Base-by-base conservation (phyloP, 2,888 invertebrate genomes). In the Aleiodes leptofemur region DNA sequence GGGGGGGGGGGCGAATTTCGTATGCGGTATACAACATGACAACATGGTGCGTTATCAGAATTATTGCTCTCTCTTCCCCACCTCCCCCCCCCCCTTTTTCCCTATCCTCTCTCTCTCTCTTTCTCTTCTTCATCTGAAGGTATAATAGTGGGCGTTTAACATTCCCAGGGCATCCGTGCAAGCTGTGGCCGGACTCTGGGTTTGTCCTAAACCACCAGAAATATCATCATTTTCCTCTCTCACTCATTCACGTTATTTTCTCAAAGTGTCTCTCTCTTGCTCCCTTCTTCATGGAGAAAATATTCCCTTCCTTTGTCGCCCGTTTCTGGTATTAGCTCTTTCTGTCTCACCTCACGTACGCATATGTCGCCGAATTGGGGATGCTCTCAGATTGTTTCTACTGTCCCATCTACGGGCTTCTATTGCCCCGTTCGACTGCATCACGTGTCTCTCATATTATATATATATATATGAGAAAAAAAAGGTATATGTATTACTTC, bases 41-140 rank as follows among this genome's bases (percentile, higher is more conserved):
- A 88, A 88, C 88, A 88, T 88, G 88, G 87, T 88, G 88, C 84
- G 88, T 88, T 88, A 88, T 88, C 88, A 87, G 85, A 88, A 88
- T 88, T 88, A 87, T 88, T 87, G 86, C 87, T 23, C 7, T 4
- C 57, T 57, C 38, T 16, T 38, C 23, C 23, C 23, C 23, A n/a
- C 23, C 23, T 1, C 23, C 23, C 23, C 2, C 23, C 23, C 23
- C 23, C 80, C 74, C 76, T 66, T 78, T 78, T 77, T 78, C 78
- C 76, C 77, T 68, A 77, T 78, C 77, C 76, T 79, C 79, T 78
- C 74, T 43, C 69, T 34, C 38, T 34, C 80, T 73, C 76, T 66
- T 78, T 78, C 77, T 78, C 78, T 77, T 77, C 69, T 76, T 78
- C 77, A 77, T 79, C 79, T 78, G 72, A 77, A 74, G 59, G 83